A percentile compares a stretch with the other conserved stretches of the same genome.
Conservation (phyloP, 2,113 vertebrate genomes). For the Catagonus wagneri region DNA sequence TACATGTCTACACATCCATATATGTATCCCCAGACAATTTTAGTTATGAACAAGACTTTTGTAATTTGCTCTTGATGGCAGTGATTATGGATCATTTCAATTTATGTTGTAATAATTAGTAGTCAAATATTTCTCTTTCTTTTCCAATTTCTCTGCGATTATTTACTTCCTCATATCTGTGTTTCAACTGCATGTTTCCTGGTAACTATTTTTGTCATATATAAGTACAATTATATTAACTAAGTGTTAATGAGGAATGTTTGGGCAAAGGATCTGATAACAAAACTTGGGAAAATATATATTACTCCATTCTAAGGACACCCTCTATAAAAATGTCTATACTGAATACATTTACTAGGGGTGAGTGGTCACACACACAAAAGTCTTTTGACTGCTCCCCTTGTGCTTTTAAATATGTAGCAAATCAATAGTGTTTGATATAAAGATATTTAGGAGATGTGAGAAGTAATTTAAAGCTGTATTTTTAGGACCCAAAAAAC, state of each 20-base stretch:
- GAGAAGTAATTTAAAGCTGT: constrained; percentile 58
- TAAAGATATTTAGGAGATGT: constrained; percentile 45
- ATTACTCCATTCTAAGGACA: neutral
- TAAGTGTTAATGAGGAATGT: neutral
- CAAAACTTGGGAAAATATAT: neutral
- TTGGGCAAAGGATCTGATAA: neutral
- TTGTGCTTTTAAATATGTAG: constrained; percentile 48
- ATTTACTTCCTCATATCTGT: neutral
- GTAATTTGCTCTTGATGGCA: neutral
- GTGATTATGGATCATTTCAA: neutral
- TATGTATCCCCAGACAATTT: neutral
- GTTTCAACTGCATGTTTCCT: neutral
- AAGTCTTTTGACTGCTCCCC: neutral
- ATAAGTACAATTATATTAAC: neutral
- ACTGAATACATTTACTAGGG: neutral
- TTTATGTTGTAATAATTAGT: neutral
- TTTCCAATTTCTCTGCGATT: neutral
- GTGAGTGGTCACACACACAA: neutral
- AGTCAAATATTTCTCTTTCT: neutral
- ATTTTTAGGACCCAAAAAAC: constrained; percentile 51
- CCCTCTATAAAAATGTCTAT: neutral
- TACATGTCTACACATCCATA: neutral
- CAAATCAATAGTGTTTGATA: constrained; percentile 22
- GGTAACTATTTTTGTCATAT: neutral
- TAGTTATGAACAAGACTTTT: neutral